Evolutionary conservation across 92 coral and sea anemone genomes (phyloP).

Genomic region (Epizoanthus illoricatus): DNA sequence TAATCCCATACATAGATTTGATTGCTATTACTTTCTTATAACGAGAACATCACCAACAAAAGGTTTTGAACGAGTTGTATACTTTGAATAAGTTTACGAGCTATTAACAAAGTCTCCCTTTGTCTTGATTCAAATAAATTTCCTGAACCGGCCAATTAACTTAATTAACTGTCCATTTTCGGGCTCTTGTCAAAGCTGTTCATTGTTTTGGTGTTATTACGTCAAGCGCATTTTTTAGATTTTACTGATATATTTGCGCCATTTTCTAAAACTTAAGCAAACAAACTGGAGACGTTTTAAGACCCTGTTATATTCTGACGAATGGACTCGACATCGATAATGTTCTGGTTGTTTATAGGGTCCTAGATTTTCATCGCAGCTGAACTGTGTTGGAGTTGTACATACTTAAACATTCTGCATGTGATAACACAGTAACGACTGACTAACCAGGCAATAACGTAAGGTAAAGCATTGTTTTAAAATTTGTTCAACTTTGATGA

Average conservation of each 20-base stretch:
- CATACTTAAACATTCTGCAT: too few relatives aligned
- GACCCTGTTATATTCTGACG: background rate
- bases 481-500: too few relatives aligned
- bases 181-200: background rate
- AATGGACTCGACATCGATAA: background rate
- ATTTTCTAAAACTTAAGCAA: background rate
- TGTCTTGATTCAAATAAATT: conserved; percentile 1
- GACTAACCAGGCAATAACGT: too few relatives aligned
- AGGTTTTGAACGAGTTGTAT: too few relatives aligned
- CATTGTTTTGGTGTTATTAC: background rate
- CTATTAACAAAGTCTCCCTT: background rate
- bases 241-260: background rate
- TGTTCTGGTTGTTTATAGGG: too few relatives aligned
- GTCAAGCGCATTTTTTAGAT: background rate
- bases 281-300: background rate
- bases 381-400: too few relatives aligned
- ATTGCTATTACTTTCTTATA: background rate
- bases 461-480: too few relatives aligned
- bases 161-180: conserved; percentile 1
- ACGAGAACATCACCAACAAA: background rate
- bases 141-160: background rate
- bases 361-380: too few relatives aligned
- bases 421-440: too few relatives aligned
- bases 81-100: background rate
- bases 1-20: background rate